Evolutionary conservation across 2,797 vertebrate species (phyloP).

Genomic region (Sphenodon punctatus): DNA sequence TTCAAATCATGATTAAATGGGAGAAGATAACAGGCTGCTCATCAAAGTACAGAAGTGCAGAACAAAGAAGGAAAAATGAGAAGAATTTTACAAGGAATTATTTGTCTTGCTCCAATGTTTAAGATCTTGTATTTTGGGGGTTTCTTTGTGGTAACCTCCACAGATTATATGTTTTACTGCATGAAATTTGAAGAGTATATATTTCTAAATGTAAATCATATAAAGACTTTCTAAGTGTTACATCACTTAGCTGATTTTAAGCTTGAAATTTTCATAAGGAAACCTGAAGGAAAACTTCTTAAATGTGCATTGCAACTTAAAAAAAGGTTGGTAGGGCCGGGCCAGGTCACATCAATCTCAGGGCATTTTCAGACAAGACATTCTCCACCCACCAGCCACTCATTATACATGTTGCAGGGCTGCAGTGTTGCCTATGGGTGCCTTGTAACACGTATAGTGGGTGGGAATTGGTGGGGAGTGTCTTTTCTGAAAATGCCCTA

Average conservation of each 20-base stretch:
- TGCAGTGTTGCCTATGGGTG: too few species aligned
- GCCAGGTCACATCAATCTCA: too few species aligned
- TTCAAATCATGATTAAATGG: conserved; percentile 7
- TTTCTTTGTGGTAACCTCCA: not conserved
- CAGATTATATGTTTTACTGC: not conserved
- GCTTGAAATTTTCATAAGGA: not conserved
- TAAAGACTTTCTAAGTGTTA: not conserved
- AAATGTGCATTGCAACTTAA: too few species aligned
- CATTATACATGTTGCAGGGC: too few species aligned
- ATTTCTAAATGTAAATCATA: not conserved
- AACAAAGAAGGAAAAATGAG: not conserved
- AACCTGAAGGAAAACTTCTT: too few species aligned
- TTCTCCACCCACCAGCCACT: too few species aligned
- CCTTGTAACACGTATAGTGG: too few species aligned
- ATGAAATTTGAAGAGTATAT: not conserved
- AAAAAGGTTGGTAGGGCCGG: not conserved
- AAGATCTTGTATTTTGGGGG: not conserved
- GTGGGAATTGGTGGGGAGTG: too few species aligned
- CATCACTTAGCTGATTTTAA: not conserved
- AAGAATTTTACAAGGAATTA: not conserved
- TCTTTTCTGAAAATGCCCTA: too few species aligned
- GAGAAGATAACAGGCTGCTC: not conserved
- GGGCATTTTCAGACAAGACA: too few species aligned
- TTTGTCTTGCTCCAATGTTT: not conserved
- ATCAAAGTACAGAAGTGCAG: not conserved